These are phyloP conservation scores for Synergus gifuensis DNA, from an alignment of 2,888 invertebrate species.

Conservation along the genomic window DNA sequence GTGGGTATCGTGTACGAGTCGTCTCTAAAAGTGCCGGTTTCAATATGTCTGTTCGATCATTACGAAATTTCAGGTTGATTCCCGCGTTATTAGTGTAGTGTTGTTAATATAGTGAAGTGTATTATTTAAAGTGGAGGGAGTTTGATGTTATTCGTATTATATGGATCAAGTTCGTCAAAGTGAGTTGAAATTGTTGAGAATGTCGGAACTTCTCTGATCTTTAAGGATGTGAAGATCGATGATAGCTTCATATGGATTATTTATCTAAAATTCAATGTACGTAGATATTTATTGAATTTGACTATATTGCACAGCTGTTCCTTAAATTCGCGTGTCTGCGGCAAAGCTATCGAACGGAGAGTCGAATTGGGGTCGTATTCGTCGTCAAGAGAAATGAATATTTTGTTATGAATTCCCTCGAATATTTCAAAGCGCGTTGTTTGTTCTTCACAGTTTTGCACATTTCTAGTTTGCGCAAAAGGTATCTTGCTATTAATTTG, in stretches of 20 bases:
- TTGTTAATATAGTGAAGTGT: not conserved
- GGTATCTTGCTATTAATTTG: not conserved
- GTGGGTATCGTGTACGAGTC: not conserved
- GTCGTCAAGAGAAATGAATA: constrained; percentile 45
- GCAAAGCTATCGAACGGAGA: constrained; percentile 50
- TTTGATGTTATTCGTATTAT: not conserved
- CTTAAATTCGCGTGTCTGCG: constrained; percentile 45
- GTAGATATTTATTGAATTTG: not conserved
- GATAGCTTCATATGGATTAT: not conserved
- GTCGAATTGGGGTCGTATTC: constrained; percentile 48
- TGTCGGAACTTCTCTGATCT: not conserved
- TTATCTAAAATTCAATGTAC: constrained; percentile 22
- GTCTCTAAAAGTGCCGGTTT: constrained; percentile 10
- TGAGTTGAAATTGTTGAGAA: not conserved
- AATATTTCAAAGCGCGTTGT: not conserved
- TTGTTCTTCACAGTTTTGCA: not conserved
- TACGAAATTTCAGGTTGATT: not conserved
- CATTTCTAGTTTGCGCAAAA: not conserved
- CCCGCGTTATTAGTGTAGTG: not conserved
- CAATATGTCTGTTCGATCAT: not conserved
- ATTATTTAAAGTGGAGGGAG: not conserved
- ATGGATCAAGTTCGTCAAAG: not conserved
- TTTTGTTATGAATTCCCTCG: constrained; percentile 2
- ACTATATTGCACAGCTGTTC: constrained; percentile 28
- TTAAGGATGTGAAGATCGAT: not conserved